These are phyloP conservation scores for Phyllostomus hastatus DNA, from an alignment of 2,113 vertebrate genomes.

Conservation along the genomic window DNA sequence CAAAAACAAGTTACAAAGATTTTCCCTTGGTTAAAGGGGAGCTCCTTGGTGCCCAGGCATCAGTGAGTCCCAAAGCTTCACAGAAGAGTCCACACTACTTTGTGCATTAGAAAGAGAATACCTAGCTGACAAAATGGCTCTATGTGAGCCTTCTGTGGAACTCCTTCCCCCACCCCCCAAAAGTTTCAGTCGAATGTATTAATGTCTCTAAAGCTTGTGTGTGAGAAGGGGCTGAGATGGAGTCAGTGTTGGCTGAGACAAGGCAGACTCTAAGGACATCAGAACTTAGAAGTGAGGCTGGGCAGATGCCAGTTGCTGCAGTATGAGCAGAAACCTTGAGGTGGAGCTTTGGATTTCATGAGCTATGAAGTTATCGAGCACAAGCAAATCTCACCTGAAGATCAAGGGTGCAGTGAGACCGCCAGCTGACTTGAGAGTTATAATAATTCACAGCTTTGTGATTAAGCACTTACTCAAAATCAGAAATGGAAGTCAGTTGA, in stretches of 20 bases:
- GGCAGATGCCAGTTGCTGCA: not conserved
- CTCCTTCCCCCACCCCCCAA: fast-evolving
- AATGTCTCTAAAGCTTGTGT: not conserved
- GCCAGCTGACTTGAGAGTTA: not conserved
- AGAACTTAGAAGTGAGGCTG: not conserved
- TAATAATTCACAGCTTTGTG: slow-evolving; percentile 11
- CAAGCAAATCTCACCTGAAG: not conserved
- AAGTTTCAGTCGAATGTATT: not conserved
- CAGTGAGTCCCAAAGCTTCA: not conserved
- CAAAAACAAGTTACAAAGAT: not conserved
- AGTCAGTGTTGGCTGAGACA: not conserved
- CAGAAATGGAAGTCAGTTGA: slow-evolving; percentile 31
- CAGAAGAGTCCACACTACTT: not conserved
- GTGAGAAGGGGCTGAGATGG: not conserved
- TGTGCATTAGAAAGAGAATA: not conserved
- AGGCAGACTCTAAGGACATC: not conserved
- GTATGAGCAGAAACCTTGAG: not conserved
- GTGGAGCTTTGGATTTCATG: not conserved
- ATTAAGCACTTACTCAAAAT: slow-evolving; percentile 45
- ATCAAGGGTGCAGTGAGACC: not conserved
- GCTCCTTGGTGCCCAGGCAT: not conserved
- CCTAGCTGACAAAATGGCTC: not conserved
- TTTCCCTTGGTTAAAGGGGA: not conserved
- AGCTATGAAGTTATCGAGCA: not conserved
- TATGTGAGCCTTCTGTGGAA: not conserved